These are phyloP conservation scores for Pheosia tremula DNA, from an alignment of 2,888 invertebrate species.

Conservation along the genomic window DNA sequence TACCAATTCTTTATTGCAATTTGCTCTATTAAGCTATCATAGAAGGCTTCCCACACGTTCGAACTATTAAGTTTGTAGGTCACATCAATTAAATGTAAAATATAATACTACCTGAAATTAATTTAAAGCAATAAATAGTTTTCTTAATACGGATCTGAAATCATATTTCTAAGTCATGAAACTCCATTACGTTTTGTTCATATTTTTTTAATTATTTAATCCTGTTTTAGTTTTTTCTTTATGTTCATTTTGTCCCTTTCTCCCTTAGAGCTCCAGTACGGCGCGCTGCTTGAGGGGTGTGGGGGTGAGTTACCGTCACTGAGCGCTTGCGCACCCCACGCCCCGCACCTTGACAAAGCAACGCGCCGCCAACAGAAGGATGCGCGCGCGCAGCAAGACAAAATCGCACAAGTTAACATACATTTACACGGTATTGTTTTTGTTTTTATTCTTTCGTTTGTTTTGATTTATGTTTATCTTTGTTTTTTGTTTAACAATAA, in stretches of 20 bases:
- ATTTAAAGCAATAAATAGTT: too few relatives aligned
- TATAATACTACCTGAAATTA: too few relatives aligned
- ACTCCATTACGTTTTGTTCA: constrained; percentile 7
- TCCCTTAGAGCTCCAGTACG: constrained; percentile 84
- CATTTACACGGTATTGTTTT: constrained; percentile 91
- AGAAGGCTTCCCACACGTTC: neutral
- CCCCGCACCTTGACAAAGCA: constrained; percentile 86
- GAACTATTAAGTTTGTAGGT: neutral
- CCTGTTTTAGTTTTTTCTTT: constrained; percentile 30
- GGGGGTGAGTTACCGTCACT: constrained; percentile 82
- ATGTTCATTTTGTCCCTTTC: constrained; percentile 27
- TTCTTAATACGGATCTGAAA: too few relatives aligned
- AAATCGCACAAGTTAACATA: constrained; percentile 91
- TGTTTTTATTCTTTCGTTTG: constrained; percentile 40
- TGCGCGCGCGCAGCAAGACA: constrained; percentile 89
- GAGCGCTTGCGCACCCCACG: constrained; percentile 78
- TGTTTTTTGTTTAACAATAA: neutral
- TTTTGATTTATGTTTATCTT: constrained; percentile 25
- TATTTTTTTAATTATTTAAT: constrained; percentile 47
- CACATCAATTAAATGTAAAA: neutral
- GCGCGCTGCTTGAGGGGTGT: constrained; percentile 81
- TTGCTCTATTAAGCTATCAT: constrained; percentile 1
- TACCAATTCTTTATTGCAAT: constrained; percentile 12
- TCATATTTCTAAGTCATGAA: too few relatives aligned
- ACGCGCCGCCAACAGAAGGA: constrained; percentile 82